Evolutionary conservation across 2,797 vertebrate genomes (phyloP).

Genomic region (Gephyroberyx darwinii): DNA sequence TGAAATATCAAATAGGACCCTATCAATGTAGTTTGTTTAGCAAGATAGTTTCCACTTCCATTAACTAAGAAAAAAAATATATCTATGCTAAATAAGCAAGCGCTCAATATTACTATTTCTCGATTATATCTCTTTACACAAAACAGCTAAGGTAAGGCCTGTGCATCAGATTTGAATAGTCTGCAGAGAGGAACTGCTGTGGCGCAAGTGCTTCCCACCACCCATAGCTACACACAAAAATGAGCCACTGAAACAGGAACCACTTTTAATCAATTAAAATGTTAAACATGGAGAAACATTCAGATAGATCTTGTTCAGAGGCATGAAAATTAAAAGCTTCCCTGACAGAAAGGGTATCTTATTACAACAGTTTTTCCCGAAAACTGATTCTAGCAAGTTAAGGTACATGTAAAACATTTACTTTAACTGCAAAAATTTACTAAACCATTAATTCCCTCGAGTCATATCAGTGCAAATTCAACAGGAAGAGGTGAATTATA

Average conservation of each 20-base stretch:
- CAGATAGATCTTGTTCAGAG: conserved; percentile 60
- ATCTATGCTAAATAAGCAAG: too few species aligned
- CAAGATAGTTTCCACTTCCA: too few species aligned
- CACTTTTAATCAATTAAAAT: conserved; percentile 59
- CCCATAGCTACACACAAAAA: conserved; percentile 46
- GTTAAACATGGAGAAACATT: conserved; percentile 55
- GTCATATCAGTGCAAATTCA: conserved; percentile 58
- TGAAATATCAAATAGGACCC: too few species aligned
- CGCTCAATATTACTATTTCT: too few species aligned
- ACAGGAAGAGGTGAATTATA: conserved; percentile 35
- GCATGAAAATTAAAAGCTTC: conserved; percentile 55
- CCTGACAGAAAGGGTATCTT: conserved; percentile 35
- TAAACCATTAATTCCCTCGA: conserved; percentile 35
- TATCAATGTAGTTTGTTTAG: too few species aligned
- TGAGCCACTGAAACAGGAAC: conserved; percentile 36
- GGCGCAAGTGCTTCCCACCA: too few species aligned
- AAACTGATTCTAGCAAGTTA: conserved; percentile 43
- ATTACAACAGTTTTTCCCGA: conserved; percentile 36
- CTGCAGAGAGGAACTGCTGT: too few species aligned
- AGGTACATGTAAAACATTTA: conserved; percentile 45
- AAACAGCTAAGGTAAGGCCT: too few species aligned
- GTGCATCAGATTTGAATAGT: too few species aligned
- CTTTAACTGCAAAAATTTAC: conserved; percentile 32
- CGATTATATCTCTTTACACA: too few species aligned
- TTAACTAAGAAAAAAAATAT: too few species aligned